These are phyloP conservation scores for Nipponia nippon DNA, from an alignment of 2,113 vertebrate genomes.

Conservation along the genomic window DNA sequence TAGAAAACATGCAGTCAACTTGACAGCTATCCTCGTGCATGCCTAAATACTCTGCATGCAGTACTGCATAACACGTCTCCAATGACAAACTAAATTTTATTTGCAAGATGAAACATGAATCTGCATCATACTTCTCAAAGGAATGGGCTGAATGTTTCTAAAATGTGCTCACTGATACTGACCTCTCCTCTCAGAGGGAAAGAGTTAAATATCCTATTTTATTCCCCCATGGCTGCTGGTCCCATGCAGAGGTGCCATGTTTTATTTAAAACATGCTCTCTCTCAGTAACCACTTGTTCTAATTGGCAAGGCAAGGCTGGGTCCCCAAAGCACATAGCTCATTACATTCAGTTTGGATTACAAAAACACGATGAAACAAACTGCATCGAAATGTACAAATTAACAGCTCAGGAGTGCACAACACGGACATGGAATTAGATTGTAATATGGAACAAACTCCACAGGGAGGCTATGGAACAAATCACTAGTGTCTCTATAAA, in stretches of 20 bases:
- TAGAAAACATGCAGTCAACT: background rate
- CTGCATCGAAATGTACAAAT: constrained; percentile 81
- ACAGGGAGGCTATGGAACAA: constrained; percentile 70
- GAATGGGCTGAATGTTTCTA: background rate
- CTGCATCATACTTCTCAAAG: background rate
- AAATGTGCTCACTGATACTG: background rate
- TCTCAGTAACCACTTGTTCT: constrained; percentile 80
- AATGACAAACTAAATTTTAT: background rate
- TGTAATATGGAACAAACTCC: constrained; percentile 74
- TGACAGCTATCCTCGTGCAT: background rate
- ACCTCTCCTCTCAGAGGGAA: constrained; percentile 27
- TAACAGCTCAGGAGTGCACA: constrained; percentile 71
- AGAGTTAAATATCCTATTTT: constrained; percentile 68
- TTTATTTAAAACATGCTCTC: constrained; percentile 81
- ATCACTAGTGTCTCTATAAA: constrained; percentile 70
- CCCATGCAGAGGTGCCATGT: constrained; percentile 71
- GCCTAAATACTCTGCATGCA: background rate
- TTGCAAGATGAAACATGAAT: background rate
- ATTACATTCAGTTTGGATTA: constrained; percentile 82
- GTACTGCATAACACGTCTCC: background rate
- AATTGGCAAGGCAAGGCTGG: constrained; percentile 80
- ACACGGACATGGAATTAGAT: constrained; percentile 72
- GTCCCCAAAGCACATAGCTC: constrained; percentile 80
- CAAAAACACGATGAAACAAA: constrained; percentile 80
- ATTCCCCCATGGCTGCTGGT: constrained; percentile 51